Percentiles rank a stretch among this genome's conserved stretches.
Evolutionary conservation across 1,140 invertebrate species (phyloP).

Genomic region (Brachionus rotundiformis): DNA sequence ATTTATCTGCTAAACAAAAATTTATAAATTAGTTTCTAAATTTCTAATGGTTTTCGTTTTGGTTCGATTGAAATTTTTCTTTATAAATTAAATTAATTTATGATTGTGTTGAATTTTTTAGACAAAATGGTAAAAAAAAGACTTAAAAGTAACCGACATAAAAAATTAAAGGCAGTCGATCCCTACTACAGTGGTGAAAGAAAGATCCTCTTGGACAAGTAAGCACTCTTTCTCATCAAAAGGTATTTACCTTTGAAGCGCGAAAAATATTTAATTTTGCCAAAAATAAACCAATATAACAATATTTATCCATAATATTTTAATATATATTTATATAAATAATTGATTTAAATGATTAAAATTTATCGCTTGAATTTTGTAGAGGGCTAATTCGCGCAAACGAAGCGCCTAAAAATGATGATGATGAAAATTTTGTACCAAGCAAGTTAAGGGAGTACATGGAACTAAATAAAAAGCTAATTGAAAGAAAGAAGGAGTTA

Average conservation of each 20-base stretch:
- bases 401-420: slow-evolving; percentile 31
- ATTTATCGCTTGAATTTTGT: not conserved
- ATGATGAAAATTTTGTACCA: slow-evolving; percentile 15
- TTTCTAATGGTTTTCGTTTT: too few relatives aligned
- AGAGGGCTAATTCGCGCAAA: slow-evolving; percentile 38
- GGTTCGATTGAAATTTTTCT: too few relatives aligned
- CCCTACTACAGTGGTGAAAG: slow-evolving; percentile 55
- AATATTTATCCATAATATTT: too few relatives aligned
- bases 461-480: not conserved
- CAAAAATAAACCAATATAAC: too few relatives aligned
- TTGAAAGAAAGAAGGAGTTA: not conserved
- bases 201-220: slow-evolving; percentile 53
- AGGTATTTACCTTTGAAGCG: too few relatives aligned
- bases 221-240: not conserved
- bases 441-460: slow-evolving; percentile 38
- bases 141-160: slow-evolving; percentile 57
- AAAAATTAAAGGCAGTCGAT: slow-evolving; percentile 57
- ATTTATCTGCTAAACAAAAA: too few relatives aligned
- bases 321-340: too few relatives aligned
- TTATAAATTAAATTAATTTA: too few relatives aligned
- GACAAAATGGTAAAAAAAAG: slow-evolving; percentile 57
- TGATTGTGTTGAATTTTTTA: too few relatives aligned
- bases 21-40: too few relatives aligned
- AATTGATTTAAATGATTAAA: too few relatives aligned
- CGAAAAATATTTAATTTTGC: not conserved